Evolutionary conservation across 2,113 vertebrate species (phyloP).

Genomic region (Neomonachus schauinslandi): DNA sequence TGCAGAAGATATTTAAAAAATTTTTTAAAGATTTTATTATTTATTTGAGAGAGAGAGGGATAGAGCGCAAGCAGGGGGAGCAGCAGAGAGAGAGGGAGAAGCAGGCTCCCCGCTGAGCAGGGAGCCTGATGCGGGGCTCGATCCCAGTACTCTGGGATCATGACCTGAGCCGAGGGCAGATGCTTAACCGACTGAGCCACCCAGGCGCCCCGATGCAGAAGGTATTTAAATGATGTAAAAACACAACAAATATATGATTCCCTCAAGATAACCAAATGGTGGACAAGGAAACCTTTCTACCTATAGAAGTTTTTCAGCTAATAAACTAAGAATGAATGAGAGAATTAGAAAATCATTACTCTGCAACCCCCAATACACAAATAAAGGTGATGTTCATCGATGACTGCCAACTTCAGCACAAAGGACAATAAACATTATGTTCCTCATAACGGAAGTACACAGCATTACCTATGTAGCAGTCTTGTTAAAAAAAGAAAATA

Average conservation of each 20-base stretch:
- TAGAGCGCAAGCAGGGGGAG: too few relatives aligned
- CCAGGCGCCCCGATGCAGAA: too few relatives aligned
- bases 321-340: background rate
- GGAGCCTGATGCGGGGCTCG: too few relatives aligned
- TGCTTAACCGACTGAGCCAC: too few relatives aligned
- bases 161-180: too few relatives aligned
- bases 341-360: background rate
- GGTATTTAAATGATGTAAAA: background rate
- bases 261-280: background rate
- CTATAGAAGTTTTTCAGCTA: background rate
- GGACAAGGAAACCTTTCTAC: background rate
- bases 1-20: background rate
- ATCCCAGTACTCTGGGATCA: too few relatives aligned
- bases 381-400: background rate
- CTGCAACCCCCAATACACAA: background rate
- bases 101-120: too few relatives aligned
- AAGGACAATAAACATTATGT: background rate
- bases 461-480: background rate
- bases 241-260: background rate
- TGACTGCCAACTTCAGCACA: background rate
- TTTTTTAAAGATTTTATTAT: too few relatives aligned
- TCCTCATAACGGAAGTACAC: background rate
- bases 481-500: background rate
- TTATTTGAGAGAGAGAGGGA: too few relatives aligned
- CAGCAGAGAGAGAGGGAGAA: too few relatives aligned